These are phyloP conservation scores for Scrobipalpa costella DNA, from an alignment of 2,888 invertebrate species.

Conservation along the genomic window DNA sequence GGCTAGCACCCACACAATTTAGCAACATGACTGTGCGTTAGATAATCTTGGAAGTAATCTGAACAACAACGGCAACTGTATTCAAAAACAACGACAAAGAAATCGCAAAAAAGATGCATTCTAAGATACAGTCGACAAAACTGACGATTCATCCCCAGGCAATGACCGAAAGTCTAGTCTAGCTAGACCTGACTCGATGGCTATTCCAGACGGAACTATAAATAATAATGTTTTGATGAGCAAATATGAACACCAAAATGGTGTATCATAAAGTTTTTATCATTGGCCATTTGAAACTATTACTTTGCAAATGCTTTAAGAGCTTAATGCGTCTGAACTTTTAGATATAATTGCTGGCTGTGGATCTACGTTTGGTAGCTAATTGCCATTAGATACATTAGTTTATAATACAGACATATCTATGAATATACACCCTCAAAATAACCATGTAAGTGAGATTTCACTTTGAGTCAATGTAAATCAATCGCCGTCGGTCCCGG, in stretches of 20 bases:
- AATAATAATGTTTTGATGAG: conserved; percentile 63
- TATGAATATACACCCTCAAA: background rate
- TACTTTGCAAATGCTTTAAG: conserved; percentile 56
- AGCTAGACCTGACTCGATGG: conserved; percentile 51
- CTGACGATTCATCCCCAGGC: conserved; percentile 76
- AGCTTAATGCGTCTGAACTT: conserved; percentile 54
- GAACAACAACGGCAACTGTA: conserved; percentile 71
- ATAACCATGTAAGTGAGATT: no score
- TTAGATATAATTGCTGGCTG: conserved; percentile 58
- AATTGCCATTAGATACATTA: conserved; percentile 57
- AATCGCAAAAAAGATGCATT: conserved; percentile 64
- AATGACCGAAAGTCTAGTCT: conserved; percentile 69
- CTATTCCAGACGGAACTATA: conserved; percentile 50
- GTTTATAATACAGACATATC: conserved; percentile 45
- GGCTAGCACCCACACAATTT: conserved; percentile 66
- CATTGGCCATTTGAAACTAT: conserved; percentile 55
- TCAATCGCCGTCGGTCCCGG: no score
- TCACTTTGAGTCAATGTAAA: no score
- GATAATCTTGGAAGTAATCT: conserved; percentile 77
- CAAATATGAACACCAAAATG: conserved; percentile 53
- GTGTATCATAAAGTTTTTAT: conserved; percentile 54
- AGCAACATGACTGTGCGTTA: conserved; percentile 71
- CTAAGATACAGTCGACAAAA: conserved; percentile 57
- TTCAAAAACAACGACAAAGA: conserved; percentile 72
- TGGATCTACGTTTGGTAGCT: conserved; percentile 46